phyloP scores from a whole-genome alignment of 2,797 vertebrate genomes.

The Sebastes kiyomatsui region DNA sequence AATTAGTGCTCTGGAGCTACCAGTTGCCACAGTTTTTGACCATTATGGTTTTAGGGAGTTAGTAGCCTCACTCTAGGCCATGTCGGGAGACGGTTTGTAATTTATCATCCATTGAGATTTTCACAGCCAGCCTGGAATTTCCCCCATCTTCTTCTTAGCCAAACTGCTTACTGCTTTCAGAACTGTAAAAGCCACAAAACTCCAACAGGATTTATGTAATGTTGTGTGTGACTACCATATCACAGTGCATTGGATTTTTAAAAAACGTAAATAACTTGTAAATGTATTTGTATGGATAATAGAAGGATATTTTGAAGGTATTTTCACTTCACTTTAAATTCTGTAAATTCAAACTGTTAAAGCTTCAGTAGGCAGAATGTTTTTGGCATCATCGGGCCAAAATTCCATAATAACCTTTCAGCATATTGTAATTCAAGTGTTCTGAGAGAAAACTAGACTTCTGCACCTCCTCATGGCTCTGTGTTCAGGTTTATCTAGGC shows the following conservation, averaged over 20 bases:
- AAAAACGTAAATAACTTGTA: neutral
- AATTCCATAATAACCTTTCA: too few species aligned
- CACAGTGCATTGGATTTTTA: neutral
- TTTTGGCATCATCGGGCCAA: too few species aligned
- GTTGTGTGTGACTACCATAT: neutral
- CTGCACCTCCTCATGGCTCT: too few species aligned
- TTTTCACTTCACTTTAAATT: neutral
- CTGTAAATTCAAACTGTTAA: neutral
- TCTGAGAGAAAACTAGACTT: too few species aligned
- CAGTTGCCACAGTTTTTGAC: neutral
- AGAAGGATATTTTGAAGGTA: neutral
- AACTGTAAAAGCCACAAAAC: neutral
- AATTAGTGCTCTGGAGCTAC: neutral
- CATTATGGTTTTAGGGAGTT: neutral
- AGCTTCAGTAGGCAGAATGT: too few species aligned
- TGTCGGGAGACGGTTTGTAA: neutral
- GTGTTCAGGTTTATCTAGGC: too few species aligned
- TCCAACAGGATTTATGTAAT: neutral
- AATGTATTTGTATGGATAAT: neutral
- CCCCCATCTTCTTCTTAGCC: neutral
- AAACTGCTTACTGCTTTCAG: neutral
- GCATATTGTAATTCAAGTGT: too few species aligned
- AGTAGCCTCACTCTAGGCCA: neutral
- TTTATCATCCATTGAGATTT: constrained; percentile 5
- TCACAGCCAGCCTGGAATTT: constrained; percentile 4